These are phyloP conservation scores for Andrena chrysosceles DNA, from an alignment of 2,888 invertebrate species.

Conservation along the genomic window DNA sequence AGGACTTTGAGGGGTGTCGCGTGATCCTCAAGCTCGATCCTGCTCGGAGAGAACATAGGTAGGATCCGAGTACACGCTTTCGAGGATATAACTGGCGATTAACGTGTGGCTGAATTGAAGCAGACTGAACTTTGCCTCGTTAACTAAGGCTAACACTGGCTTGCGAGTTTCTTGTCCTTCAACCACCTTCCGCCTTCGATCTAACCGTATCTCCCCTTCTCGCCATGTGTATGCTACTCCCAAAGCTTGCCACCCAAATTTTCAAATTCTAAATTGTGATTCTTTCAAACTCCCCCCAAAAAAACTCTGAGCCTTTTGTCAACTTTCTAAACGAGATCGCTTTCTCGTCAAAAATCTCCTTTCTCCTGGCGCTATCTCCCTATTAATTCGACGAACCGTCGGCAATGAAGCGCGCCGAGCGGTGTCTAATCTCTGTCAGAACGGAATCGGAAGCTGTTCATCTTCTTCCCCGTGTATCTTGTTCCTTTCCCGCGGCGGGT, in stretches of 20 bases:
- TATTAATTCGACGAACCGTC: constrained; percentile 47
- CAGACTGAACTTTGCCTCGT: constrained; percentile 57
- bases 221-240: no score
- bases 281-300: no score
- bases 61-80: constrained; percentile 49
- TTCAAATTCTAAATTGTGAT: no score
- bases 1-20: constrained; percentile 65
- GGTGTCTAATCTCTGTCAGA: constrained; percentile 44
- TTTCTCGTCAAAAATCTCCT: constrained; percentile 5
- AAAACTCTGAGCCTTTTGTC: not conserved
- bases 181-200: constrained; percentile 14
- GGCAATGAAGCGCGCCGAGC: constrained; percentile 33
- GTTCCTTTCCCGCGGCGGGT: constrained; percentile 38
- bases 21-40: constrained; percentile 60
- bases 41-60: constrained; percentile 70
- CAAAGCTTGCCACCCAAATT: no score
- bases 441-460: constrained; percentile 51
- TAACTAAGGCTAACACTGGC: constrained; percentile 57
- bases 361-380: constrained; percentile 36
- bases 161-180: constrained; percentile 38
- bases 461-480: constrained; percentile 42
- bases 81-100: constrained; percentile 55
- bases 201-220: not conserved
- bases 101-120: constrained; percentile 54
- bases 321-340: not conserved